These are phyloP conservation scores for Cephus rjabovi DNA, from an alignment of 2,888 invertebrate species.

Conservation along the genomic window DNA sequence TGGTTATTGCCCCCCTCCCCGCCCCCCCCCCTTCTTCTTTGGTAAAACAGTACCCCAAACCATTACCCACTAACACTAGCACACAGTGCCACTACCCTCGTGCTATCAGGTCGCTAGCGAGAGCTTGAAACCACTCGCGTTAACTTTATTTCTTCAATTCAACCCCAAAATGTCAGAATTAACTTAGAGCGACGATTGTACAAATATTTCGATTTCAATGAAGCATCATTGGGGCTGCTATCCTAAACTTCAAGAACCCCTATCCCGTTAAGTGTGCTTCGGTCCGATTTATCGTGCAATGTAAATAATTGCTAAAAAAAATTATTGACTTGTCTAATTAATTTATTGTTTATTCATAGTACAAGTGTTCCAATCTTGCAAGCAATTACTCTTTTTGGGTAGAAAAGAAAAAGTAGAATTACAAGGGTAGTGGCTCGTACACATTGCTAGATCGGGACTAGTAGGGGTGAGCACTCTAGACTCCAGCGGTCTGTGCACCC, in stretches of 20 bases:
- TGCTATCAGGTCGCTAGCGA: not conserved
- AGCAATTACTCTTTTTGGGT: not conserved
- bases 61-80: not conserved
- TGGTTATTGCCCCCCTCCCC: slow-evolving; percentile 44
- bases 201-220: not conserved
- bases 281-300: not conserved
- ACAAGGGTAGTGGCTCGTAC: not conserved
- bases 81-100: not conserved
- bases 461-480: not conserved
- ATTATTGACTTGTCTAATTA: not conserved
- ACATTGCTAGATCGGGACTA: not conserved
- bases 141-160: not conserved
- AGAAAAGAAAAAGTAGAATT: not conserved
- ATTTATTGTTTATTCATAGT: not conserved
- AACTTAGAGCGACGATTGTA: not conserved
- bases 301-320: not conserved
- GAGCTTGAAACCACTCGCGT: not conserved
- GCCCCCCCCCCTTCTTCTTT: slow-evolving; percentile 19
- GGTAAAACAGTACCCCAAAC: slow-evolving; percentile 23
- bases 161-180: not conserved
- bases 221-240: not conserved
- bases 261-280: not conserved
- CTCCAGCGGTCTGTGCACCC: slow-evolving; percentile 11
- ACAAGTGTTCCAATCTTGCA: not conserved
- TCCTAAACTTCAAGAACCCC: not conserved